Evolutionary conservation across 2,888 invertebrate species (phyloP), one percentile per base, ranked within the genome.

Genomic region (Isoperla grammatica): DNA sequence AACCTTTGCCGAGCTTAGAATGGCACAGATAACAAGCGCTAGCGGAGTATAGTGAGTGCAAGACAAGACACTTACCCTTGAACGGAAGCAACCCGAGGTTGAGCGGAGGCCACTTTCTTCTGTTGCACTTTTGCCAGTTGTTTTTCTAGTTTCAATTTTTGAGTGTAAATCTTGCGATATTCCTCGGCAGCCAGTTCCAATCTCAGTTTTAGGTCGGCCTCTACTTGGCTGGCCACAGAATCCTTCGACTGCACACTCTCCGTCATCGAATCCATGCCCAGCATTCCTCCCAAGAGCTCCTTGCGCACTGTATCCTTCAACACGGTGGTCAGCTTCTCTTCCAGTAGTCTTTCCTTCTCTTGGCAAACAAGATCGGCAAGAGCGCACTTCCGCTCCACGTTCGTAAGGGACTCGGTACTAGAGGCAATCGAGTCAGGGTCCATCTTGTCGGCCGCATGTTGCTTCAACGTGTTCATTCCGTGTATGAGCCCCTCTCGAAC

Each of bases 131-230:
- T 61, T 9, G 53, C 49, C 0, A 65, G 57, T 11, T 57, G 59
- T 45, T 59, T 61, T 19, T 65, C 65, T 2, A 59, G 57, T 5
- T 59, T 58, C 19, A 56, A 40, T 50, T 65, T 62, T 15, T 62
- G 61, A 11, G 55, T 48, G 50, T 63, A 65, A 17, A 65, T 54
- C 43, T 63, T 65, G n/a, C 57, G 54, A 20, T 65, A 65, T 48
- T 65, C 65, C 1, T 37, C 61, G 12, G 65, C 65, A n/a, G 63
- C 65, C 53, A 62, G 13, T 19, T 65, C 61, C 29, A 65, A 39
- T 15, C 63, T 45, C 43, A 61, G 39, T 17, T 60, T 43, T 43
- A 65, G 61, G 15, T 53, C 46, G 17, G 57, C 60, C 13, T 58
- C 46, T 20, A 54, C 39, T 12, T 49, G 12, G 50, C 53, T 40